These are phyloP conservation scores for Dione juno DNA, from an alignment of 2,888 invertebrate genomes.

Conservation along the genomic window DNA sequence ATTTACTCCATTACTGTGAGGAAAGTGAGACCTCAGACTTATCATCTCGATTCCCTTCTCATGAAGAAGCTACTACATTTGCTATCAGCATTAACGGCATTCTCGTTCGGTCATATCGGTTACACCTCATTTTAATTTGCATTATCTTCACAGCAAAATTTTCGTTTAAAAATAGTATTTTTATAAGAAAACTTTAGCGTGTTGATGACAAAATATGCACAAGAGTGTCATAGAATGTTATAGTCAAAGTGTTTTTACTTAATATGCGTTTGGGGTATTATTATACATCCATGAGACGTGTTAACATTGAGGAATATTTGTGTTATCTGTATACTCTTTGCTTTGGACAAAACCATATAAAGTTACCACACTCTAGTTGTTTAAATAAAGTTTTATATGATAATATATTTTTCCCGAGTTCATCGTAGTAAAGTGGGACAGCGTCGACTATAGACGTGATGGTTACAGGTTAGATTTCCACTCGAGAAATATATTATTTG, in stretches of 20 bases:
- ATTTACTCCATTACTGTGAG: neutral
- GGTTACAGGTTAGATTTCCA: too few species aligned
- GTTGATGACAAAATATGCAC: slow-evolving; percentile 7
- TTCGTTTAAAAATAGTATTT: slow-evolving; percentile 20
- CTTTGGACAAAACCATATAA: too few species aligned
- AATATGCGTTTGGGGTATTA: slow-evolving; percentile 2
- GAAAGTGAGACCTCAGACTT: slow-evolving; percentile 1
- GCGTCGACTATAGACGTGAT: too few species aligned
- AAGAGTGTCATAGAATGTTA: neutral
- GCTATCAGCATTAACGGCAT: too few species aligned
- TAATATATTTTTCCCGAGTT: too few species aligned
- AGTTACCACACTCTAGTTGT: too few species aligned
- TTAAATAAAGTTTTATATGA: too few species aligned
- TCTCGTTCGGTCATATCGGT: neutral
- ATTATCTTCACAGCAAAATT: neutral
- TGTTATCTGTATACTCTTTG: too few species aligned
- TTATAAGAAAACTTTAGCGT: slow-evolving; percentile 7
- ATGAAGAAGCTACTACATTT: slow-evolving; percentile 23
- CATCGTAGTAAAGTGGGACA: too few species aligned
- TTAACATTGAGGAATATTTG: too few species aligned
- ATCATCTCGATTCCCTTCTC: slow-evolving; percentile 20
- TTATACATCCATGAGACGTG: neutral
- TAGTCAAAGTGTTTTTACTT: slow-evolving; percentile 18
- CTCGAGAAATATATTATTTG: too few species aligned
- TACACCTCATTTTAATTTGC: neutral